phyloP scores from a whole-genome alignment of 2,113 vertebrate species.

The Ursus arctos region DNA sequence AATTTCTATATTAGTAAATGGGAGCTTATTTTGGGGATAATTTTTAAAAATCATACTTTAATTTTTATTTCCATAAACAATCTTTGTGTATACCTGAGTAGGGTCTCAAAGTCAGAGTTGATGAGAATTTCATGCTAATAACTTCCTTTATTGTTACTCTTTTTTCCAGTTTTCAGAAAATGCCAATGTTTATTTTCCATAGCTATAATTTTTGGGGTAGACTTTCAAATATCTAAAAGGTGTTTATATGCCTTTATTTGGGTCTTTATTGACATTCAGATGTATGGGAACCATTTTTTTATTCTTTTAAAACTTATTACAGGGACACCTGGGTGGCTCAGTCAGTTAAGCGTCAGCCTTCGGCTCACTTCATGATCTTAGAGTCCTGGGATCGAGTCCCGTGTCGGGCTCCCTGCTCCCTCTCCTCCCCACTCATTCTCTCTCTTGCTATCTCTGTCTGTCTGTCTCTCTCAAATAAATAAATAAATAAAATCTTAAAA shows the following conservation, averaged over 20 bases:
- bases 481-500: background rate
- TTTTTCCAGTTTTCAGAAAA: background rate
- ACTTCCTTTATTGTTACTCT: background rate
- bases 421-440: no score
- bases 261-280: background rate
- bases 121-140: background rate
- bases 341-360: no score
- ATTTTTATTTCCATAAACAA: slow-evolving; percentile 29
- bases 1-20: background rate
- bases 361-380: no score
- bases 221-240: background rate
- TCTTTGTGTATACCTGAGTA: background rate
- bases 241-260: slow-evolving; percentile 21
- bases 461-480: background rate
- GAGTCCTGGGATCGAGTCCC: no score
- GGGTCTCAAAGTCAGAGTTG: background rate
- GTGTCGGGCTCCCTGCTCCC: no score
- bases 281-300: background rate
- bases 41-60: background rate
- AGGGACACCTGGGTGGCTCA: no score
- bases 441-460: no score
- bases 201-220: background rate
- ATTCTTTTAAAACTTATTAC: slow-evolving; percentile 21
- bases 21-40: background rate
- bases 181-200: slow-evolving; percentile 22